Conservation (phyloP, 1,140 invertebrate species). For the Caerostris extrusa region DNA sequence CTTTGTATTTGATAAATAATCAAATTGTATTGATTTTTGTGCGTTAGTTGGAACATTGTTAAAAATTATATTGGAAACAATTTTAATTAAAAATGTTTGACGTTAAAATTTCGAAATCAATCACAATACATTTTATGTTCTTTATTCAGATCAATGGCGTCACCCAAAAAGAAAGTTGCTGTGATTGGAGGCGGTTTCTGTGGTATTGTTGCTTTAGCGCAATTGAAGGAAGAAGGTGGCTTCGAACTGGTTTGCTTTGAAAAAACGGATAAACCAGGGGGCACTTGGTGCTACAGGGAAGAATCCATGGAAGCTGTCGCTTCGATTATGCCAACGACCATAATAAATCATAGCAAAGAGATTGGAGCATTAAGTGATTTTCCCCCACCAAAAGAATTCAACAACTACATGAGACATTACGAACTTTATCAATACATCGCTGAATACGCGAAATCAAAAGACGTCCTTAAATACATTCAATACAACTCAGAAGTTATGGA, state of each 20-base stretch:
- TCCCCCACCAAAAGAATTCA: constrained; percentile 81
- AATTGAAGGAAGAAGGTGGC: constrained; percentile 37
- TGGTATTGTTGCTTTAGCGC: not conserved
- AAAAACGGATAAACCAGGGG: constrained; percentile 81
- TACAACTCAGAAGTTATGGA: constrained; percentile 76
- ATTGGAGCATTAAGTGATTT: constrained; percentile 82
- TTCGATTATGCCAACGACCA: constrained; percentile 77
- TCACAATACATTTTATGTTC: too few species aligned
- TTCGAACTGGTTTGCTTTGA: constrained; percentile 67
- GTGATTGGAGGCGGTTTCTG: constrained; percentile 47
- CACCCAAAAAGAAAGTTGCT: constrained; percentile 11
- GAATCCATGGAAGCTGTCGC: constrained; percentile 79
- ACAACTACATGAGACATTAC: constrained; percentile 82
- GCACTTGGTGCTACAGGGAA: constrained; percentile 83
- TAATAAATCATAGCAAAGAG: constrained; percentile 83
- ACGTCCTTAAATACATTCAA: constrained; percentile 80
- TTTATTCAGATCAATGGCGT: not conserved
- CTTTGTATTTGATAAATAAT: too few species aligned
- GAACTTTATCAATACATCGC: constrained; percentile 81
- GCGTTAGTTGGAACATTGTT: too few species aligned
- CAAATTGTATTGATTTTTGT: too few species aligned
- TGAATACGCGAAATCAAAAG: constrained; percentile 81
- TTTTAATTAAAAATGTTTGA: too few species aligned
- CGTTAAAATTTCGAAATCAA: too few species aligned
- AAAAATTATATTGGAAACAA: too few species aligned